Percentiles rank a stretch among this genome's conserved stretches.
Conservation (phyloP, 2,797 vertebrate genomes). For the Dermochelys coriacea region DNA sequence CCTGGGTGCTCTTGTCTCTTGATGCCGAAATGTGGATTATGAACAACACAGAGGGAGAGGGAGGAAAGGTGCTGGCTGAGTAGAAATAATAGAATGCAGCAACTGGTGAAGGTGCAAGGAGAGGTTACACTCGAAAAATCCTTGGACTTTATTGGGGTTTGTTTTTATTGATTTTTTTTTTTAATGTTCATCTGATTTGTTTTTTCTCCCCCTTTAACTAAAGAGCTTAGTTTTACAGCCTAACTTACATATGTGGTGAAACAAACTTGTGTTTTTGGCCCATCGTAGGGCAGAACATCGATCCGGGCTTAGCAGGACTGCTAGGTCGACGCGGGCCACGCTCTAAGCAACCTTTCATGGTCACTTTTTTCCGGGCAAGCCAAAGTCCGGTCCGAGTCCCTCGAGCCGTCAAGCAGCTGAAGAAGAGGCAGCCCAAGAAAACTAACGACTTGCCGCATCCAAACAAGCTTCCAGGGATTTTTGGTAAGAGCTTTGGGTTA, state of each 20-base stretch:
- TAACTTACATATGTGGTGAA: not conserved
- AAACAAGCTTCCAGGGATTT: slow-evolving; percentile 85
- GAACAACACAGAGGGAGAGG: not conserved
- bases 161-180: not conserved
- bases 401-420: slow-evolving; percentile 83
- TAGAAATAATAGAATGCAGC: not conserved
- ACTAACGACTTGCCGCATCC: slow-evolving; percentile 87
- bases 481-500: slow-evolving; percentile 82
- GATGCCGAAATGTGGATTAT: not conserved
- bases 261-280: not conserved
- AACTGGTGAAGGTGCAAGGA: not conserved
- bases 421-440: slow-evolving; percentile 80
- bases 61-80: not conserved
- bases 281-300: slow-evolving; percentile 88
- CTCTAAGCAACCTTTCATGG: slow-evolving; percentile 97
- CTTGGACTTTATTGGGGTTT: not conserved
- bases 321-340: slow-evolving; percentile 90
- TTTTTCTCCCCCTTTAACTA: not conserved
- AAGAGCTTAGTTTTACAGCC: not conserved
- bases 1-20: not conserved
- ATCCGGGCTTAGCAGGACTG: slow-evolving; percentile 90
- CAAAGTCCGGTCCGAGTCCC: slow-evolving; percentile 84
- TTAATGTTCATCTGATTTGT: not conserved
- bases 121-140: not conserved
- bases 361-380: slow-evolving; percentile 94